Conservation (phyloP, 2,888 invertebrate species). For the Meiosimyza platycephala region DNA sequence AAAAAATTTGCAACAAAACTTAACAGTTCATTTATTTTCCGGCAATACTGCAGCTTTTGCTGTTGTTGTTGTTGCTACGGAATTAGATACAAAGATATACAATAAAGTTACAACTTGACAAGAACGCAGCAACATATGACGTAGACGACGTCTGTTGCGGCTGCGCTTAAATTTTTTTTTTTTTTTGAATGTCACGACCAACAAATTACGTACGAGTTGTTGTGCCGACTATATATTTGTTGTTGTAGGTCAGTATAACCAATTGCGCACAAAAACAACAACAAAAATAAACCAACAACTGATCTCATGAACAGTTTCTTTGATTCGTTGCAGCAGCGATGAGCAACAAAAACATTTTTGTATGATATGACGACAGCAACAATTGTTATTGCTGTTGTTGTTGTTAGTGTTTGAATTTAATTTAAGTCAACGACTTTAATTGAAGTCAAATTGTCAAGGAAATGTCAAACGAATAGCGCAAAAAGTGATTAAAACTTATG, state of each 20-base stretch:
- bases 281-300: too few relatives aligned
- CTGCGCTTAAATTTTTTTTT: constrained; percentile 19
- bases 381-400: background rate
- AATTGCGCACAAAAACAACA: too few relatives aligned
- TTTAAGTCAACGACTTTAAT: constrained; percentile 16
- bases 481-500: too few relatives aligned
- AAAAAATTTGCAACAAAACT: too few relatives aligned
- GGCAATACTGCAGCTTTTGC: background rate
- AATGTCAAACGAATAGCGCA: too few relatives aligned
- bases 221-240: background rate
- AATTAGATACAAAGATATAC: constrained; percentile 3
- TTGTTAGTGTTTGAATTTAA: background rate
- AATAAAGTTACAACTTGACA: too few relatives aligned
- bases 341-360: background rate
- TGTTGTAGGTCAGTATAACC: constrained; percentile 18
- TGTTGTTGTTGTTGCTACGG: background rate
- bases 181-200: constrained; percentile 25
- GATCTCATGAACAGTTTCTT: too few relatives aligned
- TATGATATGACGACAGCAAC: background rate
- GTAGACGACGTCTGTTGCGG: background rate
- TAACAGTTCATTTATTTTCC: too few relatives aligned
- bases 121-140: too few relatives aligned
- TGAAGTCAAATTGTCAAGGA: background rate
- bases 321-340: background rate
- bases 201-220: constrained; percentile 5